Conservation (phyloP, 2,888 invertebrate species). For the Caenorhabditis panamensis region DNA sequence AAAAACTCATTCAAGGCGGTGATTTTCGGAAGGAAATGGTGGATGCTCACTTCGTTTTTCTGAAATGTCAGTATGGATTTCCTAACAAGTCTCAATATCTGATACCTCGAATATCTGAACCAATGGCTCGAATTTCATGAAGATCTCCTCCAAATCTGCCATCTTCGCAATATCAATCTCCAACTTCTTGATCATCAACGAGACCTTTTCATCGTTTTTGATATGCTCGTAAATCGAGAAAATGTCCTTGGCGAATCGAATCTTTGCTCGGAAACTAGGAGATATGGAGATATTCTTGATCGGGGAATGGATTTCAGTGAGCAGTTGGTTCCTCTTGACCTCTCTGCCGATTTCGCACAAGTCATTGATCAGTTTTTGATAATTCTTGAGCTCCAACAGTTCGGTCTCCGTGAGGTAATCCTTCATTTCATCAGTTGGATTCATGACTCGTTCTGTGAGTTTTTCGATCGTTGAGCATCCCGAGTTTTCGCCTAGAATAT, state of each 20-base stretch:
- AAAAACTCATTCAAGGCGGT: neutral
- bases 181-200: neutral
- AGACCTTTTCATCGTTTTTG: neutral
- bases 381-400: neutral
- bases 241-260: neutral
- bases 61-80: too few species aligned
- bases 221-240: neutral
- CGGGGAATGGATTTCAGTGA: neutral
- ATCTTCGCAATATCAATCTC: neutral
- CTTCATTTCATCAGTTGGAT: neutral
- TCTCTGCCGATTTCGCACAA: neutral
- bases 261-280: neutral
- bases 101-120: neutral
- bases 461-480: neutral
- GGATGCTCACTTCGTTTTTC: slow-evolving; percentile 1
- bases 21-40: neutral
- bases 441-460: neutral
- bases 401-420: neutral
- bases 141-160: neutral
- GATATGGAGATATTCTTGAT: neutral
- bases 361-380: neutral
- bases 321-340: neutral
- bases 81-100: too few species aligned
- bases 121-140: neutral
- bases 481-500: neutral